These are phyloP conservation scores for Nyctibius grandis DNA, from an alignment of 2,797 vertebrate species.

Conservation along the genomic window DNA sequence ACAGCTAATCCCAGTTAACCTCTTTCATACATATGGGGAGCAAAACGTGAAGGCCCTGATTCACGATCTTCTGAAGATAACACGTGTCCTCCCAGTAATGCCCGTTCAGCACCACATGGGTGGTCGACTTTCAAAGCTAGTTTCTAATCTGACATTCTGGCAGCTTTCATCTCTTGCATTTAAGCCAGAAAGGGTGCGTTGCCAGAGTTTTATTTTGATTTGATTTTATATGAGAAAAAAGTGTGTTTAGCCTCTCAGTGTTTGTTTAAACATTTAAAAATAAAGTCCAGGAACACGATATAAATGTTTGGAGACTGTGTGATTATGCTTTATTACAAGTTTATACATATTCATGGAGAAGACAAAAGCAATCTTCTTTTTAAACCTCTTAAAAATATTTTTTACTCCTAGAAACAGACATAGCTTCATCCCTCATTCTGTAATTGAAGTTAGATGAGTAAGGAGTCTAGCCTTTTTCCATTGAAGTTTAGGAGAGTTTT, in stretches of 20 bases:
- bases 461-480: neutral
- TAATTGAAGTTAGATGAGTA: neutral
- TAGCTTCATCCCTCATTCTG: neutral
- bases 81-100: neutral
- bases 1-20: neutral
- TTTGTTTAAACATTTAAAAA: conserved; percentile 4
- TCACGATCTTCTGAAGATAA: neutral
- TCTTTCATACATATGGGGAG: neutral
- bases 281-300: neutral
- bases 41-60: neutral
- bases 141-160: neutral
- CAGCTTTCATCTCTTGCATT: neutral
- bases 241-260: neutral
- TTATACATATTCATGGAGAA: neutral
- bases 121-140: neutral
- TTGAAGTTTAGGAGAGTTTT: neutral
- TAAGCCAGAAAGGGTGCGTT: neutral
- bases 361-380: neutral
- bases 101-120: neutral
- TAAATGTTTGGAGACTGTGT: neutral
- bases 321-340: neutral
- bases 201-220: neutral
- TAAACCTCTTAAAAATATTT: neutral
- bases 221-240: neutral
- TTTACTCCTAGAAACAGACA: neutral